Conservation (phyloP, 2,888 invertebrate species). For the Papilio protenor region DNA sequence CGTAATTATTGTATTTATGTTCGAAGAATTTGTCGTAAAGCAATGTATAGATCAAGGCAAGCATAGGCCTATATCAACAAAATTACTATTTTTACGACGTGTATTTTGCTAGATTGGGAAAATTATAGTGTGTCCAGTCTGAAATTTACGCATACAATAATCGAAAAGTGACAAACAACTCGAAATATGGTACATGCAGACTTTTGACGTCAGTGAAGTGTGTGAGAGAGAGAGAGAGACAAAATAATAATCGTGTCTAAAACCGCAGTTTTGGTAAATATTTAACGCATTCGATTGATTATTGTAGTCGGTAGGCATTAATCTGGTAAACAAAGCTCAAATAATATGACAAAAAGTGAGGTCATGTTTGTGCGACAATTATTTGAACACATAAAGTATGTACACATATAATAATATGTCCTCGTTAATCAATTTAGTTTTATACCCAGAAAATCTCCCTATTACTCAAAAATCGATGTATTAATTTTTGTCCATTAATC, state of each 20-base stretch:
- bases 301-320: not conserved
- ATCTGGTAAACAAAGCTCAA: not conserved
- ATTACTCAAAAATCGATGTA: not conserved
- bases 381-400: slow-evolving; percentile 12
- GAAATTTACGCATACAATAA: not conserved
- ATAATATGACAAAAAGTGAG: slow-evolving; percentile 11
- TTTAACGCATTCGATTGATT: not conserved
- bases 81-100: slow-evolving; percentile 9
- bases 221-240: not conserved
- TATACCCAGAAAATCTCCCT: not conserved
- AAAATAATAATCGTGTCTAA: not conserved
- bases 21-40: not conserved
- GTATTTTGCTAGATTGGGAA: slow-evolving; percentile 13
- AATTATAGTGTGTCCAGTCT: not conserved
- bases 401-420: slow-evolving; percentile 8
- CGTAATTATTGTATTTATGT: not conserved
- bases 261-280: not conserved
- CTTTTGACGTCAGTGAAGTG: not conserved
- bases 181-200: not conserved
- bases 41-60: not conserved
- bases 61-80: not conserved
- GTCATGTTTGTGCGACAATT: not conserved
- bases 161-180: not conserved
- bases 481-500: not conserved
- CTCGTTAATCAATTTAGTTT: not conserved